These are phyloP conservation scores for Aix galericulata DNA, from an alignment of 2,113 vertebrate species.

Conservation along the genomic window DNA sequence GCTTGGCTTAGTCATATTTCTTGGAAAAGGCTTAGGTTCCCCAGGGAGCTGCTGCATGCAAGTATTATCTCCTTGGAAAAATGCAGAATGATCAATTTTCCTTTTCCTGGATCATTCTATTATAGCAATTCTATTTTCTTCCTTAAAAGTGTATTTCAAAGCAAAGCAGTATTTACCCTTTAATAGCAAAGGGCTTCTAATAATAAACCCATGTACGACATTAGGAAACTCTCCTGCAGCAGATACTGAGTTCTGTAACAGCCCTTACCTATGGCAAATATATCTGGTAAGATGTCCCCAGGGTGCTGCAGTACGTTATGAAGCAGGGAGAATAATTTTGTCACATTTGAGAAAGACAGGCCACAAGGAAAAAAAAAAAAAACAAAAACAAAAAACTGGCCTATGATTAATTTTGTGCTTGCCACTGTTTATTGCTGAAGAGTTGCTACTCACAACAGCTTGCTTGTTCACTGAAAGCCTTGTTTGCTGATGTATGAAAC, in stretches of 20 bases:
- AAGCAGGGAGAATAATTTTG: neutral
- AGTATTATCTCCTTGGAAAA: neutral
- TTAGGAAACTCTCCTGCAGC: neutral
- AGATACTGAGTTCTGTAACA: neutral
- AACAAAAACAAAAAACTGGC: neutral
- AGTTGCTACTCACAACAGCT: constrained; percentile 47
- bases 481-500: constrained; percentile 30
- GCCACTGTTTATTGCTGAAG: neutral
- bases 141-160: constrained; percentile 13
- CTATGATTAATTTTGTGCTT: constrained; percentile 10
- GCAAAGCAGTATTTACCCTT: neutral
- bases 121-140: neutral
- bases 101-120: constrained; percentile 14
- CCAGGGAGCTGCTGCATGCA: neutral
- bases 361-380: neutral
- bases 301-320: neutral
- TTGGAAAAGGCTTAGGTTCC: constrained; percentile 37
- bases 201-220: neutral
- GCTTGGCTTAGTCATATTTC: constrained; percentile 17
- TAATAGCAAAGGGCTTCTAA: neutral
- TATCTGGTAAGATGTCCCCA: neutral
- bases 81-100: constrained; percentile 9
- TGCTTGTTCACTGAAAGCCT: constrained; percentile 44
- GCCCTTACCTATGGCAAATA: neutral
- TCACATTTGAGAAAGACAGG: neutral